These are phyloP conservation scores for Armadillidium nasatum DNA, from an alignment of 1,140 invertebrate genomes.

Conservation along the genomic window DNA sequence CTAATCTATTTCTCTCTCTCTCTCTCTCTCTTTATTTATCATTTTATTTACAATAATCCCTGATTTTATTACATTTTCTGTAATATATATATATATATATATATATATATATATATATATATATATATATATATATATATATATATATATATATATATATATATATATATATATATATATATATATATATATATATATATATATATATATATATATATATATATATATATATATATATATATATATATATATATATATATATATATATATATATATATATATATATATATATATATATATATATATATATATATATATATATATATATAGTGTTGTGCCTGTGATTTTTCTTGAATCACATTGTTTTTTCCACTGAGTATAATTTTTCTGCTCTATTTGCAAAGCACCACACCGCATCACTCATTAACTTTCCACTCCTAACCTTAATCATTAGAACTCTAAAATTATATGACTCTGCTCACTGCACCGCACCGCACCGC, in stretches of 20 bases:
- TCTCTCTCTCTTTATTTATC: background rate
- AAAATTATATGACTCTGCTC: too few relatives aligned
- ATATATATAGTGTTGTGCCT: too few relatives aligned
- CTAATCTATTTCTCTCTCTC: background rate
- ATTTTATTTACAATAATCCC: background rate
- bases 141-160: slow-evolving; percentile 14
- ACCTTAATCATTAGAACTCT: too few relatives aligned
- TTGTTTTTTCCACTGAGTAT: too few relatives aligned
- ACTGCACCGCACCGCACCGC: too few relatives aligned
- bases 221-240: slow-evolving; percentile 14
- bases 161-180: slow-evolving; percentile 17
- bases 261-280: slow-evolving; percentile 18
- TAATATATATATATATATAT: slow-evolving; percentile 12
- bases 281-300: slow-evolving; percentile 20
- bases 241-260: slow-evolving; percentile 14
- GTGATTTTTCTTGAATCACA: too few relatives aligned
- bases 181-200: slow-evolving; percentile 17
- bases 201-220: slow-evolving; percentile 14
- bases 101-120: slow-evolving; percentile 12
- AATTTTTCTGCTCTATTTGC: too few relatives aligned
- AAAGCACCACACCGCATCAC: too few relatives aligned
- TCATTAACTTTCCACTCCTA: too few relatives aligned
- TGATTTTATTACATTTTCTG: background rate
- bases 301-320: too few relatives aligned
- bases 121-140: slow-evolving; percentile 14